Evolutionary conservation across 1,140 invertebrate species (phyloP), one percentile per base, ranked within the genome.

Genomic region (Drosophila nigromelanica): DNA sequence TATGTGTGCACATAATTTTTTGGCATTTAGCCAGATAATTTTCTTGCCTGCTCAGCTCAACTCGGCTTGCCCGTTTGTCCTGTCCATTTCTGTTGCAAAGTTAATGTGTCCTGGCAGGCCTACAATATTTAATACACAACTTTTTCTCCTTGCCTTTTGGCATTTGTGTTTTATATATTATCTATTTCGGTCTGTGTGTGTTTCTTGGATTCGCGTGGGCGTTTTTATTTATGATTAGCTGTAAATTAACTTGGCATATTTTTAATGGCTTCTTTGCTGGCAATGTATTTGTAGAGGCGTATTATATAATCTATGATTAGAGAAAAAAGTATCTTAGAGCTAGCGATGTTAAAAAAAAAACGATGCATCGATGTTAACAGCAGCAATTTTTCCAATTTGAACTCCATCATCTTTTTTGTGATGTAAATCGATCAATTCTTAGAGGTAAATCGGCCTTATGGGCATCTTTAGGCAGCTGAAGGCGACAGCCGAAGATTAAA

Each of bases 1-100:
- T 66, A 33, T 67, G 40, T 58, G 62, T 76, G 68, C 62, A 73
- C 76, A 78, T 75, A 75, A 78, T 75, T 75, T 78, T 64, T 78
- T 78, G 67, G 72, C 72, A 75, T 61, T 75, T 78, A 78, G 72
- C 75, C 66, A 78, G 75, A 78, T 78, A 78, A 78, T 75, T 75
- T 78, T 78, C 61, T 71, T 75, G 66, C 72, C 73, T 75, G 67
- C 75, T 74, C 72, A 77, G 75, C 64, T 58, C 50, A 72, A 61
- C 35, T 55, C 55, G 43, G 58, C 40, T 51, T 60, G 61, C 56
- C 64, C 54, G 71, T 47, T 47, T 64, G 40, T 71, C 45, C 55
- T 56, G 60, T 64, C 54, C 48, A 60, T 60, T 74, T 71, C 45
- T 51, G 72, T 75, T 75, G 72, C 66, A 78, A 78, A 75, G 66